Base-by-base conservation (phyloP, 2,113 vertebrate genomes). In the Castor canadensis region DNA sequence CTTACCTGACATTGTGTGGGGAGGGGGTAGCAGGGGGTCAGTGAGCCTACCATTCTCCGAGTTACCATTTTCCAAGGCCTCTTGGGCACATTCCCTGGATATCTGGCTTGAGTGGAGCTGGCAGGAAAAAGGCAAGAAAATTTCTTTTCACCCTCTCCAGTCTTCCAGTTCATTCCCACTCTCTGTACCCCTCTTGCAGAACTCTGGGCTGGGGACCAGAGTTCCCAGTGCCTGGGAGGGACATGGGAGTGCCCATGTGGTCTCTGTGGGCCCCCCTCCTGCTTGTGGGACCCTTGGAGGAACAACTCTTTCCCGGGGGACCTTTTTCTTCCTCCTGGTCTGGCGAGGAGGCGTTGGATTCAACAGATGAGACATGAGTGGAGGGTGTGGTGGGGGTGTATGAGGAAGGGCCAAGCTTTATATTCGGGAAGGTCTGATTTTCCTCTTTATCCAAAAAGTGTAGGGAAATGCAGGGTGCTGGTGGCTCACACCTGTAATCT, bases 251-350 rank as follows among this genome's bases (percentile, higher is more conserved):
- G 40, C 73, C 58, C 22, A 54, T 84, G 71, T 87, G 82, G 86
- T 58, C 58, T 84, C 76, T 95, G 71, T 92, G 76, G 92, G 80
- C 38, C 82, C 80, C 88, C 28, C 47, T 96, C 32, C 64, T 94
- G 79, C 47, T 95, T 16, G 2, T 73, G 38, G 15, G 67, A 19
- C n/a, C n/a, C n/a, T n/a, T 82, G 28, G 45, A 75, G 45, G 45
- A 47, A 52, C 94, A 96, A 89, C 80, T 45, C 9, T 45, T 77
- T 11, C 45, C 1, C 9, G 10, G 67, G 87, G 91, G 83, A 28
- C 87, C 71, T 93, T 91, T 81, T 90, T 52, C 47, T 96, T 93
- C 38, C 94, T 95, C 7, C n/a, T n/a, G n/a, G n/a, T n/a, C n/a
- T n/a, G n/a, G n/a, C n/a, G n/a, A n/a, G n/a, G n/a, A n/a, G n/a